These are phyloP conservation scores for Thymelicus sylvestris DNA, from an alignment of 2,888 invertebrate species.

Conservation along the genomic window DNA sequence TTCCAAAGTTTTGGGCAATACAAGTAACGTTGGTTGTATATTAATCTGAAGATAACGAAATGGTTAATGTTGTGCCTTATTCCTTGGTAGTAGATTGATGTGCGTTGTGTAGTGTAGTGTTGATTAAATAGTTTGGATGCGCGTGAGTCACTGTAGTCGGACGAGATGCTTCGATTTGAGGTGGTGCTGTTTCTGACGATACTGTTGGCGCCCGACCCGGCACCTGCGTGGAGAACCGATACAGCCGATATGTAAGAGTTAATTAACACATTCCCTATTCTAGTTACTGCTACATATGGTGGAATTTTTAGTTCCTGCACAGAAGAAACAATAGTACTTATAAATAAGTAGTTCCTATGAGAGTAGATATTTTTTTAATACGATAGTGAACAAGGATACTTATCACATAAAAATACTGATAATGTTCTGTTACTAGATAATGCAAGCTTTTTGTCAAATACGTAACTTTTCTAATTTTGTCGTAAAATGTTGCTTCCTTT, in stretches of 20 bases:
- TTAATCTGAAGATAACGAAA: slow-evolving; percentile 6
- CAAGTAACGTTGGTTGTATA: not conserved
- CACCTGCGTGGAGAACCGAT: slow-evolving; percentile 63
- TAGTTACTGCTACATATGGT: no score
- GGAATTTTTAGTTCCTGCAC: no score
- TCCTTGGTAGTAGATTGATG: slow-evolving; percentile 54
- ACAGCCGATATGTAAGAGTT: slow-evolving; percentile 62
- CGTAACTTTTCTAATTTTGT: no score
- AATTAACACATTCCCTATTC: not conserved
- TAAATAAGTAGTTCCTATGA: no score
- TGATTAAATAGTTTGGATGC: slow-evolving; percentile 46
- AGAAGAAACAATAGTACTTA: no score
- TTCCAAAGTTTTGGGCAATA: not conserved
- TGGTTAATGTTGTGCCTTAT: slow-evolving; percentile 75
- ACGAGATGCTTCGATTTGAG: slow-evolving; percentile 64
- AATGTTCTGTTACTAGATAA: no score
- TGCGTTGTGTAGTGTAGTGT: slow-evolving; percentile 49
- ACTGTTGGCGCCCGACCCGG: slow-evolving; percentile 65
- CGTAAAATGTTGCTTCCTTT: no score
- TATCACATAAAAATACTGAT: no score
- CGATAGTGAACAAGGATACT: no score
- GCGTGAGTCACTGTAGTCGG: slow-evolving; percentile 61
- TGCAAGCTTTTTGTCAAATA: no score
- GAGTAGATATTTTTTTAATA: no score
- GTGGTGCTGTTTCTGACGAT: slow-evolving; percentile 62